Evolutionary conservation across 30 jellyfish, hydroid and myxozoan species (phyloP).

Genomic region (Aurelia aurita): DNA sequence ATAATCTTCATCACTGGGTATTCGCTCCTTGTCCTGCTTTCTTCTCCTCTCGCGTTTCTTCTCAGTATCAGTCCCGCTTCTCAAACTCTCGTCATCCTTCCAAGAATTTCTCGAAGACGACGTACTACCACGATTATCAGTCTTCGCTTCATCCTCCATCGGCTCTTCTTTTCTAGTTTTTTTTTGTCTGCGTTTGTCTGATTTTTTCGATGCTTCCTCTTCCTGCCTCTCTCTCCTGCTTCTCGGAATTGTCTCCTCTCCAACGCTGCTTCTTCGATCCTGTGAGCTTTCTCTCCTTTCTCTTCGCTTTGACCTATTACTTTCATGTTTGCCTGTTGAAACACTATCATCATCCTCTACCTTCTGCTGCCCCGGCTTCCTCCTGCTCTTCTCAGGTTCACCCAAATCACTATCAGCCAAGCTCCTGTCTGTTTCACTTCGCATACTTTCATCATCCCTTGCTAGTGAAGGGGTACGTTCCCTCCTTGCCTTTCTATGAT

Average conservation of each 20-base stretch:
- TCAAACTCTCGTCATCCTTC: slow-evolving; percentile 27
- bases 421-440: too few relatives aligned
- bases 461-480: too few relatives aligned
- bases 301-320: background rate
- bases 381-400: background rate
- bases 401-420: background rate
- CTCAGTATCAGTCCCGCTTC: slow-evolving; percentile 34
- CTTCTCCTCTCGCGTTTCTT: too few relatives aligned
- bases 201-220: too few relatives aligned
- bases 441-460: too few relatives aligned
- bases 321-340: background rate
- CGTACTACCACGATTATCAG: slow-evolving; percentile 2
- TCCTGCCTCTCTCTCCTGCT: too few relatives aligned
- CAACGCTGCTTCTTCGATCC: too few relatives aligned
- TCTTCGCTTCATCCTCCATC: background rate
- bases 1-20: too few relatives aligned
- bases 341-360: background rate
- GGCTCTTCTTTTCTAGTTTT: background rate
- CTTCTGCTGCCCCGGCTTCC: background rate
- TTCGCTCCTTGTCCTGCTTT: too few relatives aligned
- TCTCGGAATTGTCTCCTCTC: too few relatives aligned
- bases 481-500: too few relatives aligned
- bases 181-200: background rate
- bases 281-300: background rate
- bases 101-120: slow-evolving; percentile 30